phyloP scores from a whole-genome alignment of 2,113 vertebrate genomes.

The Perca flavescens region DNA sequence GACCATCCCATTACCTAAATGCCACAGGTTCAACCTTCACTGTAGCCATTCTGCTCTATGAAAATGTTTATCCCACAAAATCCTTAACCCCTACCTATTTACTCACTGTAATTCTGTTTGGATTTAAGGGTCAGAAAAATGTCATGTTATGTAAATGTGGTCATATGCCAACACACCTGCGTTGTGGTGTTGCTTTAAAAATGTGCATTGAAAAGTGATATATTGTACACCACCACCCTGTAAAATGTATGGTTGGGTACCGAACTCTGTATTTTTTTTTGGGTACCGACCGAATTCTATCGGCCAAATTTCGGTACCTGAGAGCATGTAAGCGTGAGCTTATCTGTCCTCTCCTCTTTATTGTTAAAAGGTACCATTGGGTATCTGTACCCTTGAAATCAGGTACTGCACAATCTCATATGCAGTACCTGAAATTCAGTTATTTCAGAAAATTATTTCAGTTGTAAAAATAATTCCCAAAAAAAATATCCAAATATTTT shows the following conservation, averaged over 20 bases:
- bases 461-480: too few species aligned
- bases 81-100: not conserved
- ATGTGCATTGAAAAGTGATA: slow-evolving; percentile 5
- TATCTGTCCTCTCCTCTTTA: too few species aligned
- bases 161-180: not conserved
- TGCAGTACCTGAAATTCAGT: too few species aligned
- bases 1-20: slow-evolving; percentile 16
- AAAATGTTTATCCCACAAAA: not conserved
- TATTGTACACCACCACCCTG: slow-evolving; percentile 4
- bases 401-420: too few species aligned
- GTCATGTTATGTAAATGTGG: not conserved
- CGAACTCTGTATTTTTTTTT: too few species aligned
- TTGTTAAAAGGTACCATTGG: too few species aligned
- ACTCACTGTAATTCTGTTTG: not conserved
- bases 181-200: not conserved
- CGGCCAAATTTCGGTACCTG: too few species aligned
- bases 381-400: too few species aligned
- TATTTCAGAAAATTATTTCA: too few species aligned
- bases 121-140: slow-evolving; percentile 23
- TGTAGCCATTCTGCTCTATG: not conserved
- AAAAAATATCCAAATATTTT: too few species aligned
- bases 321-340: too few species aligned
- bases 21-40: slow-evolving; percentile 13
- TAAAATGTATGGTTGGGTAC: not conserved
- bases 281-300: too few species aligned